phyloP scores from a whole-genome alignment of 1,140 invertebrate species.

The Marisa cornuarietis region DNA sequence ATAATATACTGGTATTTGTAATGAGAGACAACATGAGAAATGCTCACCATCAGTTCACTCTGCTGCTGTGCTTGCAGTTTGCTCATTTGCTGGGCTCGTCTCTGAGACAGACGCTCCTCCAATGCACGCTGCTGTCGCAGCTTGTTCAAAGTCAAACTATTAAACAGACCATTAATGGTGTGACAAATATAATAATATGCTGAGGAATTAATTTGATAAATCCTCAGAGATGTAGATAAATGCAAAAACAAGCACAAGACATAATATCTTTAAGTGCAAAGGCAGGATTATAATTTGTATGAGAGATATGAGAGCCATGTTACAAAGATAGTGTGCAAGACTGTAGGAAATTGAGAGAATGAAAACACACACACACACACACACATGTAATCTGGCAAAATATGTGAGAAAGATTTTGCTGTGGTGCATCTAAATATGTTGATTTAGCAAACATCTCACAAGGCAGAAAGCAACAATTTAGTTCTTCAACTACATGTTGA shows the following conservation, averaged over 20 bases:
- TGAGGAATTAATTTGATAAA: neutral
- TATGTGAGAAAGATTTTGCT: no score
- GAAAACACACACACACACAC: no score
- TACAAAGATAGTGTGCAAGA: no score
- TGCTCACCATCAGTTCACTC: conserved; percentile 46
- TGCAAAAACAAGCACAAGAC: no score
- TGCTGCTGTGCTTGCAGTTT: conserved; percentile 56
- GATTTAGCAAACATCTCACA: no score
- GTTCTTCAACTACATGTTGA: neutral
- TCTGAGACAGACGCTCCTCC: conserved; percentile 57
- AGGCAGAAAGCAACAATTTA: neutral
- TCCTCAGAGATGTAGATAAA: neutral
- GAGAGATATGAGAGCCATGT: no score
- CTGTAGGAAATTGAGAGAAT: no score
- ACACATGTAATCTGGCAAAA: no score
- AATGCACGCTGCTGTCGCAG: conserved; percentile 60
- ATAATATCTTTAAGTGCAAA: no score
- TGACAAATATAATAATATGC: neutral
- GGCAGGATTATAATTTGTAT: no score
- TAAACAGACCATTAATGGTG: conserved; percentile 12
- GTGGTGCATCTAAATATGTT: no score
- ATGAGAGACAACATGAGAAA: neutral
- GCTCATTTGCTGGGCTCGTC: conserved; percentile 52
- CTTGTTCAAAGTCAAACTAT: conserved; percentile 61
- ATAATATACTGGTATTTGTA: no score